phyloP scores from a whole-genome alignment of 2,797 vertebrate species.

The Limnodromus scolopaceus region DNA sequence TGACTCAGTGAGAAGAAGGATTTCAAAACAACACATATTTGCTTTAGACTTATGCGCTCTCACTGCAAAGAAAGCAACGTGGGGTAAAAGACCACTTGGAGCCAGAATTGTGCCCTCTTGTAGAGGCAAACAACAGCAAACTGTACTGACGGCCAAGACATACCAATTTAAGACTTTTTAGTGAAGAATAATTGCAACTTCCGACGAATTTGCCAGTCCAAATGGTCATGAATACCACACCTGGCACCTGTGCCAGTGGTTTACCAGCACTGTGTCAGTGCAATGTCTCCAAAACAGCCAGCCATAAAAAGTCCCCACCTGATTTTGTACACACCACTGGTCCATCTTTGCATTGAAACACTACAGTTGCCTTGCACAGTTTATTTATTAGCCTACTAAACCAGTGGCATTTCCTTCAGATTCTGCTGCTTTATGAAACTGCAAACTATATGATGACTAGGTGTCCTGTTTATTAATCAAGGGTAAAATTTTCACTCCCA shows the following conservation, averaged over 20 bases:
- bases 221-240: neutral
- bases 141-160: neutral
- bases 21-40: neutral
- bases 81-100: neutral
- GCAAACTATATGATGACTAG: neutral
- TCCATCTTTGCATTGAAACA: neutral
- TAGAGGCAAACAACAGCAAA: neutral
- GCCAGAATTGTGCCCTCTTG: neutral
- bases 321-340: neutral
- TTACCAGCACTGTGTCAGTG: neutral
- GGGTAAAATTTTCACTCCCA: neutral
- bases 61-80: neutral
- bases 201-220: neutral
- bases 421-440: neutral
- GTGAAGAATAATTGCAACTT: neutral
- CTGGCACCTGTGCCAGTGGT: neutral
- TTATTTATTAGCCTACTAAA: neutral
- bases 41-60: neutral
- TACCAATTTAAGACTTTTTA: neutral
- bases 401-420: neutral
- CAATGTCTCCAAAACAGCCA: neutral
- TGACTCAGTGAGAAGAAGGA: neutral
- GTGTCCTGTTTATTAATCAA: neutral
- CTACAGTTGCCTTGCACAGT: rapidly evolving
- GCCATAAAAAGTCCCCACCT: neutral